Evolutionary conservation across 2,797 vertebrate species (phyloP).

Genomic region (Myotis findleyi): DNA sequence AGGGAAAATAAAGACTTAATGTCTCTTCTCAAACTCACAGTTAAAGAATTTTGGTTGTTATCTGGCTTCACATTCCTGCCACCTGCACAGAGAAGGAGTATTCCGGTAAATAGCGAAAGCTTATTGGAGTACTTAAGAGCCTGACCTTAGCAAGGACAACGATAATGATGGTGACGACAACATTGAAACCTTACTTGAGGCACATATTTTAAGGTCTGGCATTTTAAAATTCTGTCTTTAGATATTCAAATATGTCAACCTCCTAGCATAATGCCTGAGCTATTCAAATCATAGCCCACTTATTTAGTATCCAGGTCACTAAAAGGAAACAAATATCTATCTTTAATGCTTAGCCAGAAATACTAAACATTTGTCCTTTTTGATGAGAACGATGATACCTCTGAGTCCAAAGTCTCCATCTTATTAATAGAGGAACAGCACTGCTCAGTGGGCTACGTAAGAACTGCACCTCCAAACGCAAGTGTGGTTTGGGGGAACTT

Average conservation of each 20-base stretch:
- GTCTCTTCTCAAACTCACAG: background rate
- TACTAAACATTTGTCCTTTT: background rate
- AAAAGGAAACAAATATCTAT: background rate
- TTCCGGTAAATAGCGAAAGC: background rate
- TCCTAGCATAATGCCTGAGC: background rate
- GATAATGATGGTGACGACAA: background rate
- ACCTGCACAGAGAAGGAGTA: background rate
- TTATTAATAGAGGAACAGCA: background rate
- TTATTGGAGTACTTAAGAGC: background rate
- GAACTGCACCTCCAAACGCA: background rate
- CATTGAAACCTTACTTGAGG: background rate
- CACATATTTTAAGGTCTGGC: background rate
- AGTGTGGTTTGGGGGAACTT: too few species aligned
- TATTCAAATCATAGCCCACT: background rate
- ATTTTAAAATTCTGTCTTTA: background rate
- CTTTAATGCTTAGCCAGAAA: background rate
- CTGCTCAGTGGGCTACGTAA: background rate
- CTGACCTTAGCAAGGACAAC: background rate
- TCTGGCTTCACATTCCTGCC: background rate
- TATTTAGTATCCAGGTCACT: background rate
- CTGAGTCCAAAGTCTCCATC: accelerated
- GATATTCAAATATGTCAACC: background rate
- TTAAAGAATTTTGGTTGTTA: background rate
- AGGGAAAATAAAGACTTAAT: background rate
- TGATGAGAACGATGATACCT: background rate